Base-by-base conservation (phyloP, 2,888 invertebrate species). In the Agrenia bidenticulata region DNA sequence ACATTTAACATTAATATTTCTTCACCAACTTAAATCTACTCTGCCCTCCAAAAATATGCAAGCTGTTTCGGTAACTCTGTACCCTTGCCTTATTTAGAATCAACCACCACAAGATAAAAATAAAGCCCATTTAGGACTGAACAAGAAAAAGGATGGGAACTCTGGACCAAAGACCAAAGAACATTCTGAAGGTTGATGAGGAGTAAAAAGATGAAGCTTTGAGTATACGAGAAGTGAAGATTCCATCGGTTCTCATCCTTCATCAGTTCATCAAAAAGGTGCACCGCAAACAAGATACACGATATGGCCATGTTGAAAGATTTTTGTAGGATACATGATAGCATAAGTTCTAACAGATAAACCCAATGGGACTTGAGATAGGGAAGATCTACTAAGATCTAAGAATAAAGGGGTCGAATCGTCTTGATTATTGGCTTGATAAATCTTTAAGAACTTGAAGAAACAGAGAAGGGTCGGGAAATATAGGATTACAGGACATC, bases 251-350 rank as follows among this genome's bases (percentile, higher is more conserved):
- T 57, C 56, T 23, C 39, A 57, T 57, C 56, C 41, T 41, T 57
- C 56, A 57, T 57, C 56, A 57, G 56, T 13, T 23, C 56, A 57
- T 57, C 56, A 57, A 57, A 55, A 55, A 41, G 56, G 41, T 7
- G 21, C 32, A 57, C 56, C 56, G 56, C 56, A 57, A 57, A 57
- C 41, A 41, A 37, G 41, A 57, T 23, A 39, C 56, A 41, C n/a
- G 56, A 57, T 41, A 57, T 26, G 51, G 13, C n/a, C 5, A 32
- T 32, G 32, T 32, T 32, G 32, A 32, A 32, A 41, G 41, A 57
- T 45, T 45, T 45, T 45, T 45, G 5, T n/a, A 15, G 15, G n/a
- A 17, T 32, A 32, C 32, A 4, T 32, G 11, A 11, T 32, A 32
- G 32, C 11, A 7, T 7, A 11, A 11, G 32, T 11, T 32, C 32